Evolutionary conservation across 1,140 invertebrate species (phyloP).

Genomic region (Aphaenogaster rudis): DNA sequence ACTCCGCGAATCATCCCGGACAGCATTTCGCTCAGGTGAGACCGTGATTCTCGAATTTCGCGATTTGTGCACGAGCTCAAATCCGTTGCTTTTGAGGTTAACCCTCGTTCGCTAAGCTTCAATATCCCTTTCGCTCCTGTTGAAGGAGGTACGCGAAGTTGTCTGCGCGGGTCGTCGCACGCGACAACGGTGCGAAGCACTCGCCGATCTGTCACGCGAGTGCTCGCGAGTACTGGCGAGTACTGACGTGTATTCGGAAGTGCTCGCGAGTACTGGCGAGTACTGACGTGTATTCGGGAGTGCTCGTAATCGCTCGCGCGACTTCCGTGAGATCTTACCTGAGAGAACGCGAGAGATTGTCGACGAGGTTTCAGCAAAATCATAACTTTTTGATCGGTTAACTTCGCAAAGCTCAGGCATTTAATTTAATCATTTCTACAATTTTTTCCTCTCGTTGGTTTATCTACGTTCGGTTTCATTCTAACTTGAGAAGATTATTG

Average conservation of each 20-base stretch:
- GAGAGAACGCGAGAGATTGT: background rate
- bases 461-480: background rate
- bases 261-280: background rate
- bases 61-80: background rate
- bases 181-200: background rate
- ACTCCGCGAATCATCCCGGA: background rate
- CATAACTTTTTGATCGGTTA: background rate
- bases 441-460: background rate
- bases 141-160: background rate
- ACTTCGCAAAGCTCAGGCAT: background rate
- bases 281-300: background rate
- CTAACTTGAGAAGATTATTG: background rate
- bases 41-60: background rate
- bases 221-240: no score
- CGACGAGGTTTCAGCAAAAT: background rate
- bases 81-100: slow-evolving; percentile 59
- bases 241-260: background rate
- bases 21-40: slow-evolving; percentile 51
- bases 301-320: background rate
- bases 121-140: slow-evolving; percentile 23
- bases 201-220: background rate
- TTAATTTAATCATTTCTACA: background rate
- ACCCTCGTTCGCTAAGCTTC: background rate
- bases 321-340: background rate
- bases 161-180: background rate